Evolutionary conservation across 2,888 invertebrate species (phyloP).

Genomic region (Scaptomyza tumidula): DNA sequence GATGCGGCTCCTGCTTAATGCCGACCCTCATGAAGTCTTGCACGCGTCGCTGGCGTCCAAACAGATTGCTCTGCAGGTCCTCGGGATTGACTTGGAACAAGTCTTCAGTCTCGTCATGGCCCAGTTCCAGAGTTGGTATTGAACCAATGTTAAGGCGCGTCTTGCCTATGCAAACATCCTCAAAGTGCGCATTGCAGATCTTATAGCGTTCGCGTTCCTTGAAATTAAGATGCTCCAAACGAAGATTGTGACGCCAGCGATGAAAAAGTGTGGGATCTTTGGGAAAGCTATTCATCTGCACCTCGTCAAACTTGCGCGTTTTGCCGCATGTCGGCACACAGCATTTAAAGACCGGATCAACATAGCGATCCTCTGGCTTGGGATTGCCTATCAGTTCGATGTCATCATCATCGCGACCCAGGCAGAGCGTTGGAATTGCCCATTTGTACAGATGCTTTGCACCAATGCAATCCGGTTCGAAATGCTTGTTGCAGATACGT

Average conservation of each 20-base stretch:
- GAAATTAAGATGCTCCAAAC: constrained; percentile 73
- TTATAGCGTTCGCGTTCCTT: constrained; percentile 81
- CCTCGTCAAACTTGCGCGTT: constrained; percentile 80
- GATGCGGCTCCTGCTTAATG: constrained; percentile 49
- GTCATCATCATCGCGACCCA: constrained; percentile 75
- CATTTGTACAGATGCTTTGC: constrained; percentile 79
- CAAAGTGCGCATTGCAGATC: constrained; percentile 81
- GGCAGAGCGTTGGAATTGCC: constrained; percentile 73
- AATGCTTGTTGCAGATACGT: constrained; percentile 81
- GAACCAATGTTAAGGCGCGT: constrained; percentile 75
- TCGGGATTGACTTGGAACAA: constrained; percentile 74
- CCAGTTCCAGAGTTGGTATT: constrained; percentile 76
- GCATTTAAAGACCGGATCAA: constrained; percentile 76
- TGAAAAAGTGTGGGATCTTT: constrained; percentile 70
- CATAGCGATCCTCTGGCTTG: constrained; percentile 73
- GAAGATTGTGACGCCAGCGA: constrained; percentile 79
- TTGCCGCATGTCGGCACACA: constrained; percentile 80
- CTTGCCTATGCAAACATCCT: constrained; percentile 80
- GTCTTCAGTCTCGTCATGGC: constrained; percentile 74
- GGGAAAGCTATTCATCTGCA: constrained; percentile 82
- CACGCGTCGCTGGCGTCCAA: constrained; percentile 62
- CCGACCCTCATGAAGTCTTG: constrained; percentile 12
- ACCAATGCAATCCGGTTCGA: constrained; percentile 77
- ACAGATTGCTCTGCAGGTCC: constrained; percentile 70
- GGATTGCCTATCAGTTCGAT: constrained; percentile 76